Evolutionary conservation across 1,140 invertebrate genomes (phyloP).

Genomic region (Drosophila baimaii): DNA sequence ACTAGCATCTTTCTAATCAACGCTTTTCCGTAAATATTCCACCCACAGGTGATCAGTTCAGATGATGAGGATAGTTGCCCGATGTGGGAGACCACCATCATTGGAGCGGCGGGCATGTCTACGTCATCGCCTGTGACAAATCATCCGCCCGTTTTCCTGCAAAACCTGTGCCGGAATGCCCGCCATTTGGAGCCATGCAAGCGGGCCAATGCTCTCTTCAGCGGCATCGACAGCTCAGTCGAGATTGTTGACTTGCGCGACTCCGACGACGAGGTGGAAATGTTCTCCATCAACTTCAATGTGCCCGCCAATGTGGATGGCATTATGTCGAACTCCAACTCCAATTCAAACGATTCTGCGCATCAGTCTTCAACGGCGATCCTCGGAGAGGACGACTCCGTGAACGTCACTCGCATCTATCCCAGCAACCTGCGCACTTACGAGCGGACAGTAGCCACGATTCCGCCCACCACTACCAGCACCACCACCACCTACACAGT

Average conservation of each 20-base stretch:
- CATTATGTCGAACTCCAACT: slow-evolving; percentile 54
- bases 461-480: slow-evolving; percentile 16
- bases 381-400: slow-evolving; percentile 54
- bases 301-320: slow-evolving; percentile 69
- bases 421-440: slow-evolving; percentile 69
- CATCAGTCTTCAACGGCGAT: slow-evolving; percentile 9
- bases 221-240: slow-evolving; percentile 55
- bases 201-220: slow-evolving; percentile 63
- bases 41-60: slow-evolving; percentile 58
- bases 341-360: slow-evolving; percentile 41
- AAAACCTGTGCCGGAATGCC: slow-evolving; percentile 62
- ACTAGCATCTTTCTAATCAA: background rate
- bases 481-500: slow-evolving; percentile 52
- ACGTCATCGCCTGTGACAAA: slow-evolving; percentile 21
- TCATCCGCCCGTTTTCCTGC: slow-evolving; percentile 61
- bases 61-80: slow-evolving; percentile 63
- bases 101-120: background rate
- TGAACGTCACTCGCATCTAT: slow-evolving; percentile 66
- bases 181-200: slow-evolving; percentile 60
- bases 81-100: slow-evolving; percentile 18
- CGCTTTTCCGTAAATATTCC: background rate
- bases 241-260: slow-evolving; percentile 68
- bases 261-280: slow-evolving; percentile 70
- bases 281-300: slow-evolving; percentile 68
- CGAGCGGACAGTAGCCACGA: slow-evolving; percentile 31